phyloP scores from a whole-genome alignment of 1,140 invertebrate genomes.

The Diorhabda elongata region DNA sequence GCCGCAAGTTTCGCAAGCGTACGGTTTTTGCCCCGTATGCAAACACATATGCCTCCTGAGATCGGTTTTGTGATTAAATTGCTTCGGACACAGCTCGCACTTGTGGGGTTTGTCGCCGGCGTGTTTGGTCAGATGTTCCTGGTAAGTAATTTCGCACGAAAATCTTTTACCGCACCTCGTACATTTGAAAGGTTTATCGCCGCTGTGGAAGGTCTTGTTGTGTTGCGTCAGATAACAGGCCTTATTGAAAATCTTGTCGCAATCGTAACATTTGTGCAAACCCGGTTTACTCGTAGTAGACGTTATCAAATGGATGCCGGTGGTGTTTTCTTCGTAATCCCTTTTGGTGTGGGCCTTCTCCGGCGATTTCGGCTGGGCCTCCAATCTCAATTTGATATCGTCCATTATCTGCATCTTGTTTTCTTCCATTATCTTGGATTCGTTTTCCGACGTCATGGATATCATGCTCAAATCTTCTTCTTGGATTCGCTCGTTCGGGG shows the following conservation, averaged over 20 bases:
- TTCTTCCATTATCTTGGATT: conserved; percentile 22
- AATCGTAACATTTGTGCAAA: conserved; percentile 72
- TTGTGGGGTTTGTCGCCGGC: conserved; percentile 82
- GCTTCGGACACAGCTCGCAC: conserved; percentile 82
- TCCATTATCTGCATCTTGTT: conserved; percentile 24
- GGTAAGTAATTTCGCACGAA: conserved; percentile 59
- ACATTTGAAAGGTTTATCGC: conserved; percentile 82
- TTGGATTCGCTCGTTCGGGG: conserved; percentile 29
- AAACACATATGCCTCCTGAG: conserved; percentile 82
- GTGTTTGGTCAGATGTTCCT: conserved; percentile 72
- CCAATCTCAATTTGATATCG: conserved; percentile 28
- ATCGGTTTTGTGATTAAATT: conserved; percentile 89
- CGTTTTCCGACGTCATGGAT: conserved; percentile 6
- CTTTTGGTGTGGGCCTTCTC: conserved; percentile 39
- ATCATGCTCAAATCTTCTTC: conserved; percentile 8
- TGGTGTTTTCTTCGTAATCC: conserved; percentile 35
- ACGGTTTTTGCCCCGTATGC: conserved; percentile 79
- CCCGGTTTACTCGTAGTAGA: conserved; percentile 25
- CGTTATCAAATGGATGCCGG: conserved; percentile 34
- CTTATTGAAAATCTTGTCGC: conserved; percentile 80
- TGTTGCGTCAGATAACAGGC: conserved; percentile 85
- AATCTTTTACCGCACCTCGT: conserved; percentile 80
- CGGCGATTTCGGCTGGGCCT: conserved; percentile 33
- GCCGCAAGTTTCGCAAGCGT: conserved; percentile 71
- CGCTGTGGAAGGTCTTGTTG: conserved; percentile 83